Base-by-base conservation (phyloP, 2,797 vertebrate species). In the Leptoclinus maculatus region DNA sequence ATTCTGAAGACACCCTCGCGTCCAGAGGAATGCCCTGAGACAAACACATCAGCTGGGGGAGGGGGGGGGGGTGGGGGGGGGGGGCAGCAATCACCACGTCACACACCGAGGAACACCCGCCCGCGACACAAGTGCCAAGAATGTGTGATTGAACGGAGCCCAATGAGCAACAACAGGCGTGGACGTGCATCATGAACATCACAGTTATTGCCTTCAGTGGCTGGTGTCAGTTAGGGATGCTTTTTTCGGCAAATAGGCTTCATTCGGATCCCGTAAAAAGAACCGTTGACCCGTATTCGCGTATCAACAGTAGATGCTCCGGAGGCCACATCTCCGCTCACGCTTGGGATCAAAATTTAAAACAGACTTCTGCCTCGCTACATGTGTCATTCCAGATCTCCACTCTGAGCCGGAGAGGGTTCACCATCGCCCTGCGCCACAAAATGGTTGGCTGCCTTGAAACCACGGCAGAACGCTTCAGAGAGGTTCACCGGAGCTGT, bases 201-300 rank as follows among this genome's bases (percentile, higher is more conserved):
- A 73, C 84, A 78, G 23, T 82, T 85, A 86, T 80, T 76, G 76
- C 83, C 77, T 86, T 87, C 87, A 84, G 80, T 84, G 81, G 85
- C 87, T 87, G 66, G 79, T 74, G 83, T 83, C 87, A 88, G 87
- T 90, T 86, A 89, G 82, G 81, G 86, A 86, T 64, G 82, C 76
- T 80, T 88, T 88, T 85, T 21, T 29, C 29, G 21, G 80, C 77
- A 85, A 91, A 89, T 14, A 57, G 66, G 81, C 84, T 86, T 74
- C 80, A 66, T 81, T 89, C 57, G 75, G 74, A 77, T 81, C 58
- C 76, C 10, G 49, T 70, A 41, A 66, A 84, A 84, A 25, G 78
- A 32, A 32, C 5, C 71, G 7, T 77, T 77, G 75, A 89, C 83
- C 74, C 51, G 6, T 83, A 85, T 84, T 83, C 57, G 2, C 56